These are phyloP conservation scores for Mamestra brassicae DNA, from an alignment of 2,888 invertebrate species.

Conservation along the genomic window DNA sequence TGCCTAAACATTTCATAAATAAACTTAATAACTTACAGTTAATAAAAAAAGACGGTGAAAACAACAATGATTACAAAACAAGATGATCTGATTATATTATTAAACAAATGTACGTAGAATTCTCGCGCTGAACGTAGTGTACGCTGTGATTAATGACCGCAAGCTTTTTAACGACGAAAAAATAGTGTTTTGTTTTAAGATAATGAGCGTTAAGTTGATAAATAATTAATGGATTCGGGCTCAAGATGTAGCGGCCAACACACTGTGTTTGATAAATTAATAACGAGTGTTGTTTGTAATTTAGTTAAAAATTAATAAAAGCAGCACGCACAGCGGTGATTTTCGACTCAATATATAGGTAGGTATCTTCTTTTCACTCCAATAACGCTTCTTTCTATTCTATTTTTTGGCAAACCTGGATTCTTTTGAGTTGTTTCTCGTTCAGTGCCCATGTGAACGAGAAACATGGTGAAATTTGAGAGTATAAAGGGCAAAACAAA, in stretches of 20 bases:
- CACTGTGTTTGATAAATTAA: conserved; percentile 72
- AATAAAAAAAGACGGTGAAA: conserved; percentile 34
- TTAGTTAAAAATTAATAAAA: conserved; percentile 47
- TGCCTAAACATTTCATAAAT: not conserved
- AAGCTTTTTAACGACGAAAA: conserved; percentile 77
- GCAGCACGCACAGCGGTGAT: conserved; percentile 5
- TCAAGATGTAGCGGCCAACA: conserved; percentile 71
- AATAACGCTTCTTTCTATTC: too few species aligned
- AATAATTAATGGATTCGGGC: conserved; percentile 81
- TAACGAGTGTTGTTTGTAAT: conserved; percentile 56
- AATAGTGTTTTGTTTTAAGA: conserved; percentile 83
- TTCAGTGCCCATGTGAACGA: too few species aligned
- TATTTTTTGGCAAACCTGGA: too few species aligned
- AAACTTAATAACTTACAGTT: not conserved
- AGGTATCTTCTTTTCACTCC: too few species aligned
- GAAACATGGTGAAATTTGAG: too few species aligned
- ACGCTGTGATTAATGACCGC: conserved; percentile 81
- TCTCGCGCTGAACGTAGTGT: conserved; percentile 63
- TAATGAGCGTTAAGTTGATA: conserved; percentile 85
- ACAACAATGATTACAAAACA: conserved; percentile 38
- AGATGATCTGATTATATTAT: conserved; percentile 58
- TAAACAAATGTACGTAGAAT: conserved; percentile 62
- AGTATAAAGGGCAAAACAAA: too few species aligned
- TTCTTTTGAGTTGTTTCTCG: too few species aligned
- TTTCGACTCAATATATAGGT: not conserved